Evolutionary conservation across 2,888 invertebrate genomes (phyloP).

Genomic region (Morpho achilles): DNA sequence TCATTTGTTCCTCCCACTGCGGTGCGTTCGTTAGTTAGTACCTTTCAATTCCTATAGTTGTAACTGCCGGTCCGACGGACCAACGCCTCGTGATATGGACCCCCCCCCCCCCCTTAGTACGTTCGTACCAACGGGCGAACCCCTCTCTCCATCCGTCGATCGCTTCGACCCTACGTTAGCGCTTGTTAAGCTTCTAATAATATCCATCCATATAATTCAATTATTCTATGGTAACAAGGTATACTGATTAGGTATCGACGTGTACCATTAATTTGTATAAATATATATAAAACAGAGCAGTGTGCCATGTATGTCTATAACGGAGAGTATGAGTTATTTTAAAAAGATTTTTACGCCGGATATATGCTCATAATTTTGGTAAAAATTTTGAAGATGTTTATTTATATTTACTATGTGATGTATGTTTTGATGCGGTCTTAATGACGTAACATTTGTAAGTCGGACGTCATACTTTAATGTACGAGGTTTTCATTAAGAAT

Average conservation of each 20-base stretch:
- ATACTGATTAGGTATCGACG: constrained; percentile 63
- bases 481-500: constrained; percentile 1
- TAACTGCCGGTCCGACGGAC: constrained; percentile 56
- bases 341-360: constrained; percentile 72
- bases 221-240: constrained; percentile 78
- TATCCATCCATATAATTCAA: constrained; percentile 78
- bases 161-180: constrained; percentile 48
- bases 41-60: constrained; percentile 64
- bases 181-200: constrained; percentile 73
- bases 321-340: constrained; percentile 69
- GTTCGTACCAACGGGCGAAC: constrained; percentile 7
- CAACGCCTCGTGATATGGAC: constrained; percentile 55
- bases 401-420: constrained; percentile 68
- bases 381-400: constrained; percentile 74
- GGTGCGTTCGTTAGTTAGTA: constrained; percentile 47
- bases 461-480: constrained; percentile 1
- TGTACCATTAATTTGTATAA: constrained; percentile 52
- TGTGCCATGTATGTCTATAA: constrained; percentile 76
- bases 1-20: constrained; percentile 33
- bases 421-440: constrained; percentile 51
- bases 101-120: constrained; percentile 43
- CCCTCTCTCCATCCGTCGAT: constrained; percentile 48
- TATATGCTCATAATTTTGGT: constrained; percentile 77
- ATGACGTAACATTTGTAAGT: constrained; percentile 13
- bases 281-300: constrained; percentile 61